Evolutionary conservation across 2,797 vertebrate species (phyloP).

Genomic region (Rallus crepitans): DNA sequence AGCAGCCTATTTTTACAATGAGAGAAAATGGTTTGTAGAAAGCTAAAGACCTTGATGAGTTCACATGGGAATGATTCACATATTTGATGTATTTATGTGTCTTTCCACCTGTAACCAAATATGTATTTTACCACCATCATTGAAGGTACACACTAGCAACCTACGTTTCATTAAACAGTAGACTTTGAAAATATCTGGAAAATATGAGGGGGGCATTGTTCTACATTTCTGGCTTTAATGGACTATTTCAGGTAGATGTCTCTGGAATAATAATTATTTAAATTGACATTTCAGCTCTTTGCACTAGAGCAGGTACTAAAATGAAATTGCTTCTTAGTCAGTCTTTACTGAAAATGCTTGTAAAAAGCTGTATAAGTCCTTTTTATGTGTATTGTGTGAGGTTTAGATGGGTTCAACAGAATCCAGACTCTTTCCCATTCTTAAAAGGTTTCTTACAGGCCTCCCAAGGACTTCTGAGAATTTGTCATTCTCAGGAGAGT

Average conservation of each 20-base stretch:
- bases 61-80: neutral
- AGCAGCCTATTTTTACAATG: neutral
- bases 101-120: neutral
- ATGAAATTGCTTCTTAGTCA: neutral
- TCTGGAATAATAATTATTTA: neutral
- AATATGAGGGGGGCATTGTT: neutral
- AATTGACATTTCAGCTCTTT: neutral
- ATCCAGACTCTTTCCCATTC: neutral
- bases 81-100: neutral
- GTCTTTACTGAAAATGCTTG: neutral
- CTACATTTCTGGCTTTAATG: neutral
- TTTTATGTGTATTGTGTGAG: neutral
- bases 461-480: neutral
- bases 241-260: neutral
- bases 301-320: neutral
- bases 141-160: neutral
- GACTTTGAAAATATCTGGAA: neutral
- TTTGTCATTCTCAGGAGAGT: neutral
- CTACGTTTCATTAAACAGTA: neutral
- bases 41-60: neutral
- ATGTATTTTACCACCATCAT: neutral
- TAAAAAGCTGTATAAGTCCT: neutral
- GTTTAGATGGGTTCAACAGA: neutral
- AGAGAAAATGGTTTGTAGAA: neutral
- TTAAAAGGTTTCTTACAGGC: neutral